Evolutionary conservation across 1,140 invertebrate genomes (phyloP), one percentile per base, ranked within the genome.

Genomic region (Brachionus manjavacas): DNA sequence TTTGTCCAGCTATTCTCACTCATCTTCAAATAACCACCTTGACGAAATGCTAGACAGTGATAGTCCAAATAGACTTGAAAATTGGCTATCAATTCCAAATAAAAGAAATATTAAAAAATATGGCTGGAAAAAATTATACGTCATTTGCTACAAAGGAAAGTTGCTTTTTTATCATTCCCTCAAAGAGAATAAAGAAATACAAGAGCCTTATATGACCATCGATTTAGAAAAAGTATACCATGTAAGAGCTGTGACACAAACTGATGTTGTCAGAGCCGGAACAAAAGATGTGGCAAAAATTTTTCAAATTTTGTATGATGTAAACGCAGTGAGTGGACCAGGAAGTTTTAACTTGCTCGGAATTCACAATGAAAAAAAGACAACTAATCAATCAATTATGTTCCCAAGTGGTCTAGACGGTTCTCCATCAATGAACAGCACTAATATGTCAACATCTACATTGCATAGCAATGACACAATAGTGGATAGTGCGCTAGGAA

Each of bases 201-300:
- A 95, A 11, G 95, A 96, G 92, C 96, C 96, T 14, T 93, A 94
- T 76, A 92, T 98, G 87, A 96, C 98, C 87, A 91, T 99, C 85
- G 96, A 98, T 92, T 92, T 99, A 86, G 96, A 94, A 94, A 98
- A 98, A 93, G 93, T 99, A 87, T 98, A 98, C 91, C 97, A 99
- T 91, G 97, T 99, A 84, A 93, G 97, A 86, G 94, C 95, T 84
- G 97, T 99, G 74, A 98, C 96, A 80, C 96, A 98, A 91, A 96
- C 96, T 87, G 97, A 99, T 92, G 96, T 98, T 85, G 97, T 98
- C 88, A 92, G 96, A 89, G 97, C 95, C 80, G 96, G 98, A 92
- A 95, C 95, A 89, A 96, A 96, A 93, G 96, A 98, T 92, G 97
- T 99, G 90, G 97, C 97, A 87, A 93, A 96, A 89, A 99, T 99